Evolutionary conservation across 2,797 vertebrate species (phyloP), one percentile per base, ranked within the genome.

Genomic region (Cynodonichthys magdalenae): DNA sequence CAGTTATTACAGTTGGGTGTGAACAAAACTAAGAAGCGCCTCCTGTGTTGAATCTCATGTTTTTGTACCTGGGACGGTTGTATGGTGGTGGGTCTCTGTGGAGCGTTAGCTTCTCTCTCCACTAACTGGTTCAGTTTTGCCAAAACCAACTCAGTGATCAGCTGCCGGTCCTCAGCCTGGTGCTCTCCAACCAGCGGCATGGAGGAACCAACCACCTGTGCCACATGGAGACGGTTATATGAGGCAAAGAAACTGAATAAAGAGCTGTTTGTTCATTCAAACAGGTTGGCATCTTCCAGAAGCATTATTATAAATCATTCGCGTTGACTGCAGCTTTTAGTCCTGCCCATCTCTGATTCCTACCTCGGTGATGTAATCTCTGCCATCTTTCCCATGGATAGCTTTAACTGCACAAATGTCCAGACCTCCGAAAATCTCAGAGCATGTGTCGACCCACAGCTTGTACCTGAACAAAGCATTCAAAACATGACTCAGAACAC

Each of bases 281-380:
- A 47, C n/a, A 20, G 20, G 27, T 61, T 6, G 24, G n/a, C 24
- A 34, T 28, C 20, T 34, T 24, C n/a, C 19, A 36, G 24, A 63
- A 45, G 34, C 19, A 15, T 47, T 0, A 20, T 28, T 41, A 41
- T 2, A 52, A 34, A 15, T 42, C 18, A 5, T 51, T 6, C 15
- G 8, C 11, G 27, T 47, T 20, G 0, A 55, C 42, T 15, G 34
- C 19, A 45, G 28, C 49, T 54, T 66, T 63, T 17, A 61, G 60
- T 57, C 12, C 8, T 14, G 14, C 41, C 42, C 15, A 47, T 47
- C 11, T 5, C 19, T 29, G 24, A 49, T 17, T 69, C 90, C 79
- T 92, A 98, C 97, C 96, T 99, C 98, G 88, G 97, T 97, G 89
- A 99, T 96, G 83, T 96, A 98, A 91, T 99, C 97, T 90, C 92